Evolutionary conservation across 2,113 vertebrate genomes (phyloP), one percentile per base, ranked within the genome.

Genomic region (Pomatorhinus ruficollis): DNA sequence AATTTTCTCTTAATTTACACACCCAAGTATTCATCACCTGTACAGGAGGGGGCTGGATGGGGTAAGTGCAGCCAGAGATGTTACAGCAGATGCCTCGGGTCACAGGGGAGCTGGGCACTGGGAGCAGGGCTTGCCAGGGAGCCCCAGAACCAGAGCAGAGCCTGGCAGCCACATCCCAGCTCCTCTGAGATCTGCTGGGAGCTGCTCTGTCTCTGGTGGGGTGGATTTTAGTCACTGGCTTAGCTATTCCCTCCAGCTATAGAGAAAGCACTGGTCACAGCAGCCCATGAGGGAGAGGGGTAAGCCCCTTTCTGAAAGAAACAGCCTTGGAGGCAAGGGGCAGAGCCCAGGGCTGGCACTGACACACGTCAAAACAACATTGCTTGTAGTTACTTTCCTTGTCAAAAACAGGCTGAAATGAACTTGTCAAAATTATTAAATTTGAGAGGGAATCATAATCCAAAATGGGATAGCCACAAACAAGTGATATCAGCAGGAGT

Each of bases 391-490:
- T 83, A 64, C 35, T 39, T 69, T 57, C 39, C 77, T 53, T 89
- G 89, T 84, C 88, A 92, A 90, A 54, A 95, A 82, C 71, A 84
- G 44, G 47, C 63, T 61, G 69, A 83, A 95, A 93, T 97, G 93
- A 93, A 93, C 89, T 90, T 95, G 83, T 90, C 66, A 96, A 93
- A 96, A 90, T 93, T 87, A 92, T 87, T 90, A 87, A 61, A 90
- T 97, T 57, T 90, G 79, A 95, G 79, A 90, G 37, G 76, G 20
- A 96, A 94, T 69, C 28, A 75, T 82, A 95, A 91, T 85, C 60
- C 63, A 89, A 66, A 93, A 56, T n/a, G 37, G 72, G 76, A 93
- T 44, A 75, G 84, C 72, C 37, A 86, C 40, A 88, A 95, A 89
- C 63, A 96, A 94, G 59, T 54, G 82, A 44, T 54, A 90, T 63